phyloP scores from a whole-genome alignment of 1,140 invertebrate genomes.

The Aphidius gifuensis region DNA sequence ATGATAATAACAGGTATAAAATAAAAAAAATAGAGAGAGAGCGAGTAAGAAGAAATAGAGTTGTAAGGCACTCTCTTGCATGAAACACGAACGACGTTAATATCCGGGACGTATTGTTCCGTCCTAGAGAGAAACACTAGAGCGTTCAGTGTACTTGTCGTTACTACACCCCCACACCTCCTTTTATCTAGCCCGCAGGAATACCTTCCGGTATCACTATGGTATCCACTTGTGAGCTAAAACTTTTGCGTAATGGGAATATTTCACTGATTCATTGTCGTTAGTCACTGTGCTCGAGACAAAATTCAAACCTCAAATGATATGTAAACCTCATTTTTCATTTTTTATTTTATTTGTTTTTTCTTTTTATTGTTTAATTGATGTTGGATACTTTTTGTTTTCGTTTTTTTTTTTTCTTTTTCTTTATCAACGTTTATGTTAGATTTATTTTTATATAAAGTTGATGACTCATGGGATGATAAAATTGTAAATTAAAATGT shows the following conservation, averaged over 20 bases:
- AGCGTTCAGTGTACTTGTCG: slow-evolving; percentile 1
- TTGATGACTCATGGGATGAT: no score
- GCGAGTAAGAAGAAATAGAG: neutral
- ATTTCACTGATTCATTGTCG: slow-evolving; percentile 8
- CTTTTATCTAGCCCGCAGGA: slow-evolving; percentile 3
- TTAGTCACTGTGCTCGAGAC: no score
- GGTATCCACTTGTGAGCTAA: slow-evolving; percentile 15
- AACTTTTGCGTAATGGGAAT: slow-evolving; percentile 16
- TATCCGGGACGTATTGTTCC: slow-evolving; percentile 28
- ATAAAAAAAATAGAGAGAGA: neutral
- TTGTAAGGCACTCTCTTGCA: slow-evolving; percentile 13
- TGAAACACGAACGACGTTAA: slow-evolving; percentile 27
- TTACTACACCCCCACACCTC: neutral
- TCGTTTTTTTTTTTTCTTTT: no score
- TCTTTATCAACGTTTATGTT: no score
- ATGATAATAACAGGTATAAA: neutral
- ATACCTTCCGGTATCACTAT: slow-evolving; percentile 19
- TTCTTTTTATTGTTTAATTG: no score
- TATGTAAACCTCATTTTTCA: no score
- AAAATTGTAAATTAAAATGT: no score
- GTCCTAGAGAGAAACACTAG: slow-evolving; percentile 1
- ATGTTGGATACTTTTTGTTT: no score
- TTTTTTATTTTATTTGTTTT: no score
- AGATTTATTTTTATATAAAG: no score
- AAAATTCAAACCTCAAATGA: no score